phyloP scores from a whole-genome alignment of 2,113 vertebrate species.

The Nestor notabilis region DNA sequence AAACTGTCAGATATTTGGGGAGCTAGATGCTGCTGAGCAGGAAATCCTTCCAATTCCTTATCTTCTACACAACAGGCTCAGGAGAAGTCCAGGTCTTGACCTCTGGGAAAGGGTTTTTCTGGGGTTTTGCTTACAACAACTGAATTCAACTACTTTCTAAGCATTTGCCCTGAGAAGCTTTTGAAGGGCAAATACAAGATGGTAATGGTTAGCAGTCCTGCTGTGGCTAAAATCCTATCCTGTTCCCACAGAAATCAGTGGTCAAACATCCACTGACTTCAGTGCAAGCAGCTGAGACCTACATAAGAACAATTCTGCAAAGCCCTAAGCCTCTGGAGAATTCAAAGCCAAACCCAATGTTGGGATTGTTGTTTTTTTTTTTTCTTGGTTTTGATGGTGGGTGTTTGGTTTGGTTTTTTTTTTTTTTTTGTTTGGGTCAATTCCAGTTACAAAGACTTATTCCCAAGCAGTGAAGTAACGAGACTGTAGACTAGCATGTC shows the following conservation, averaged over 20 bases:
- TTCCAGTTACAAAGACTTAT: not conserved
- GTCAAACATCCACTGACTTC: not conserved
- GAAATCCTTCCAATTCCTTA: conserved; percentile 74
- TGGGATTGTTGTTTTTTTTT: not conserved
- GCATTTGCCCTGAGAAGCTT: not conserved
- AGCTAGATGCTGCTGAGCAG: conserved; percentile 50
- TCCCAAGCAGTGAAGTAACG: not conserved
- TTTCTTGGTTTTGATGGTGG: not conserved
- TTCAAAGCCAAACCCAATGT: not conserved
- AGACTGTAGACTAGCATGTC: not conserved
- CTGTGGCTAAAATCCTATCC: not conserved
- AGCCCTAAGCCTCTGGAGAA: not conserved
- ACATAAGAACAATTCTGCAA: not conserved
- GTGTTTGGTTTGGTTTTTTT: no score
- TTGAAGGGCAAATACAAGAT: not conserved
- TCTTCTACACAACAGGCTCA: conserved; percentile 29
- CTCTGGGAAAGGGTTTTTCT: not conserved
- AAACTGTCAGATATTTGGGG: conserved; percentile 42
- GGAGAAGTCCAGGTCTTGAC: not conserved
- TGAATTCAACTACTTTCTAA: conserved; percentile 14
- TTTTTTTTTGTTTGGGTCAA: not conserved
- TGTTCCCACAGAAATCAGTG: conserved; percentile 8
- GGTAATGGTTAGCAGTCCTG: not conserved
- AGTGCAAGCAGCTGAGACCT: not conserved
- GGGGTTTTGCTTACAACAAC: conserved; percentile 5